Base-by-base conservation (phyloP, 2,797 vertebrate genomes). In the Syndactyla subalaris region DNA sequence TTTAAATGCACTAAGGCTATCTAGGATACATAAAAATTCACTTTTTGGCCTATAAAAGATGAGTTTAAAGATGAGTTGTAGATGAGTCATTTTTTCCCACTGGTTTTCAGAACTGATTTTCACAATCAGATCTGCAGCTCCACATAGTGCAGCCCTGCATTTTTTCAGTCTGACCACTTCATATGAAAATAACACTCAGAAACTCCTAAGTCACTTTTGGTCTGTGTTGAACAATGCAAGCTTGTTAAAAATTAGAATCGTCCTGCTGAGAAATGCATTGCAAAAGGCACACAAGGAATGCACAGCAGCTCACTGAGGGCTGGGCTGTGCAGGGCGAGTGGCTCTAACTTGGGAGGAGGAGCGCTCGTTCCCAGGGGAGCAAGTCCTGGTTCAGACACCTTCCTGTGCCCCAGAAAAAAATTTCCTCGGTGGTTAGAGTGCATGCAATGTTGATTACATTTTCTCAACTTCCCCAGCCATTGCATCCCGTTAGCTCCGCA, bases 291-390 rank as follows among this genome's bases (percentile, higher is more conserved):
- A 7, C 0, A 0, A 39, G 71, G 70, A 46, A 22, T 0, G 48
- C 52, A 3, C 22, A 22, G 55, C 29, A 16, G 29, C 51, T 62
- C 54, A 0, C 11, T 2, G 32, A 39, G 61, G 49, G 61, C 41
- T 48, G 62, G 36, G 6, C 72, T 2, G 32, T 12, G 49, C 4
- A 0, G 3, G 7, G 66, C 2, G 0, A 14, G 58, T 0, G 0
- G 17, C 66, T 89, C 30, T 12, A 12, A 6, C 2, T 3, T 0
- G 0, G 58, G 11, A 66, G 72, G 65, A 85, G 55, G 63, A 79
- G 41, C 1, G 0, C 30, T 78, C 38, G 66, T 65, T 66, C 79
- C 66, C 45, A 34, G 2, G 7, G 85, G 46, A 81, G 39, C 46
- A 3, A 15, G 36, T 23, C 63, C 58, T 12, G 48, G 2, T 80